Conservation (phyloP, 2,888 invertebrate species). For the Xanthorhoe spadicearia region DNA sequence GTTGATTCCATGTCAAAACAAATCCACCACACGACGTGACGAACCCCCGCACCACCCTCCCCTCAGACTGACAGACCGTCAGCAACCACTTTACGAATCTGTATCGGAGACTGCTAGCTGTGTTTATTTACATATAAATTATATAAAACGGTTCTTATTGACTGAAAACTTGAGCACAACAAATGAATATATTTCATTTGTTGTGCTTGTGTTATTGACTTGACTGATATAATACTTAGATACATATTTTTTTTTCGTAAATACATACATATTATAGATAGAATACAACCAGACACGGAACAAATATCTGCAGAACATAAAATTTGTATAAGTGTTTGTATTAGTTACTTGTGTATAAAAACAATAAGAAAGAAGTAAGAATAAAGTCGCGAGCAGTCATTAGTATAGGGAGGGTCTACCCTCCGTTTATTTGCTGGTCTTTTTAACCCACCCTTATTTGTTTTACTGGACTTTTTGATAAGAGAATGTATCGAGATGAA, state of each 20-base stretch:
- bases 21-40: neutral
- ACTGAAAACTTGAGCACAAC: no score
- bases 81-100: slow-evolving; percentile 21
- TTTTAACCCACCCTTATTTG: slow-evolving; percentile 28
- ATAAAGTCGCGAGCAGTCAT: slow-evolving; percentile 3
- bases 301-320: no score
- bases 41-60: neutral
- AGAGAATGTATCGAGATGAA: slow-evolving; percentile 36
- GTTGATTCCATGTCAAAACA: slow-evolving; percentile 5
- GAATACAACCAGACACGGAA: no score
- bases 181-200: no score
- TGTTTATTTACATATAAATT: neutral
- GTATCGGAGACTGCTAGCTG: slow-evolving; percentile 10
- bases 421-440: slow-evolving; percentile 27
- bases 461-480: slow-evolving; percentile 37
- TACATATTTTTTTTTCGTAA: no score
- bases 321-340: no score
- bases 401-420: slow-evolving; percentile 24
- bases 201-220: no score
- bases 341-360: neutral
- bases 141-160: neutral
- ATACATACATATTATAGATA: no score
- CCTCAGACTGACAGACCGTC: slow-evolving; percentile 15
- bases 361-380: neutral
- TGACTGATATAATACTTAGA: no score